Conservation (phyloP, 2,113 vertebrate genomes). For the Chelonoidis abingdonii region DNA sequence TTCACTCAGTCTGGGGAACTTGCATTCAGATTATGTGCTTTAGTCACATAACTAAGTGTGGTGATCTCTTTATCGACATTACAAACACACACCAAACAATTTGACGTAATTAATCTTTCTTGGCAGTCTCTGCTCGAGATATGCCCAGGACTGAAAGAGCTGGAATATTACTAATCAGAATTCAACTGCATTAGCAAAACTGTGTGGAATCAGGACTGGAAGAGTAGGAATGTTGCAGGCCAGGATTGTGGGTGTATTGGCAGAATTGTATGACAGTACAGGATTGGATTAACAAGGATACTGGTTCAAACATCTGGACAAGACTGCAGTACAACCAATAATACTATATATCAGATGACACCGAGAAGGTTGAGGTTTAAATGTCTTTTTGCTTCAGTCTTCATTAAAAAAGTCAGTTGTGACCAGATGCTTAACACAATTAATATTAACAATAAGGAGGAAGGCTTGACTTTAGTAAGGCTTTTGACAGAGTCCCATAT, state of each 20-base stretch:
- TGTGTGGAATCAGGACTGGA: not conserved
- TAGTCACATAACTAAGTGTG: not conserved
- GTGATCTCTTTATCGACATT: not conserved
- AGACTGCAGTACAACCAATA: not conserved
- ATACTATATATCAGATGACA: not conserved
- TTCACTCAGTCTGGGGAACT: not conserved
- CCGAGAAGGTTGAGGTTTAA: too few relatives aligned
- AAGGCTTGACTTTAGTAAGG: not conserved
- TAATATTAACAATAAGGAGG: not conserved
- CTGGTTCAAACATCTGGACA: not conserved
- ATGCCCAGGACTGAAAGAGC: not conserved
- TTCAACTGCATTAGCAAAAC: not conserved
- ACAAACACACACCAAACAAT: not conserved
- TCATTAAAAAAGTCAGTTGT: not conserved
- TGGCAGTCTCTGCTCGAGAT: not conserved
- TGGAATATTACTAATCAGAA: not conserved
- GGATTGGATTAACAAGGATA: not conserved
- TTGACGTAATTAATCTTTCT: not conserved
- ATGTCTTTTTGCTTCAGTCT: not conserved
- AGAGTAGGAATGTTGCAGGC: not conserved
- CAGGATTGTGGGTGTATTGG: not conserved
- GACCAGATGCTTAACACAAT: not conserved
- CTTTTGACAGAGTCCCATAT: not conserved
- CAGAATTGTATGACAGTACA: not conserved
- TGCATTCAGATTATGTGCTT: not conserved